phyloP scores from a whole-genome alignment of 2,797 vertebrate species.

The Petrocephalus sullivani region DNA sequence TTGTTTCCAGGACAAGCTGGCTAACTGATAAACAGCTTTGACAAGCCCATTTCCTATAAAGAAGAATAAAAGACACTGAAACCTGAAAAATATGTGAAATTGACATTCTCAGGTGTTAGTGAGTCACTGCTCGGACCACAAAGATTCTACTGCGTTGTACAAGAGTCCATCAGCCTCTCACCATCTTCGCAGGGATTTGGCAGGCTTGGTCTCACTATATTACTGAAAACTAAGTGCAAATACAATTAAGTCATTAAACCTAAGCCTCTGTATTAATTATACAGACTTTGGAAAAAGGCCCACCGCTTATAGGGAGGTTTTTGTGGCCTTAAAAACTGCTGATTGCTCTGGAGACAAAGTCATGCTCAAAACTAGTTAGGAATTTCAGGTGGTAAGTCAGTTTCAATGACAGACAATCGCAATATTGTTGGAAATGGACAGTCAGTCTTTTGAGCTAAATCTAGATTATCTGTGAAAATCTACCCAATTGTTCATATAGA shows the following conservation, averaged over 20 bases:
- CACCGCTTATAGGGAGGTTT: background rate
- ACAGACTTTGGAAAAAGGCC: background rate
- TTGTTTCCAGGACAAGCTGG: background rate
- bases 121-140: background rate
- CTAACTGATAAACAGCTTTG: background rate
- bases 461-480: background rate
- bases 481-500: background rate
- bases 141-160: background rate
- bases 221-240: background rate
- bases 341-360: background rate
- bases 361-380: background rate
- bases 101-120: background rate
- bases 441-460: background rate
- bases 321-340: background rate
- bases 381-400: background rate
- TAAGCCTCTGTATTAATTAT: background rate
- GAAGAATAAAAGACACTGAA: background rate
- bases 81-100: background rate
- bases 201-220: background rate
- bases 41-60: background rate
- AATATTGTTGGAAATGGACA: background rate
- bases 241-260: background rate
- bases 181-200: background rate
- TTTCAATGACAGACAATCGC: background rate
- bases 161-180: background rate